phyloP scores from a whole-genome alignment of 1,140 invertebrate species.

The Fragariocoptes setiger region DNA sequence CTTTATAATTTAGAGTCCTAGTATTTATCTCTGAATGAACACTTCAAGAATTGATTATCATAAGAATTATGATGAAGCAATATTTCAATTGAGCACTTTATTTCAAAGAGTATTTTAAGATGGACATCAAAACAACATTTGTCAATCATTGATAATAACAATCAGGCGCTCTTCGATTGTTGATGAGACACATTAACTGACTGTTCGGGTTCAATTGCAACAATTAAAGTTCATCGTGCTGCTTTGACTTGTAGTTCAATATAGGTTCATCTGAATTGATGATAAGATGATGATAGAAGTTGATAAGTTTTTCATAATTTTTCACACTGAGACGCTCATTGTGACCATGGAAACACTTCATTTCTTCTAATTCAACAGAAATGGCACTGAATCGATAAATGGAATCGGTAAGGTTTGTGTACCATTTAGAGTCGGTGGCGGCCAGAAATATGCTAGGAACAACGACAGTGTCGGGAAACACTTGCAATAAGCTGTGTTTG shows the following conservation, averaged over 20 bases:
- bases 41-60: no score
- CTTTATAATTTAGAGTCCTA: no score
- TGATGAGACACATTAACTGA: no score
- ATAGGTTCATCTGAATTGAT: conserved; percentile 17
- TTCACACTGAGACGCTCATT: conserved; percentile 22
- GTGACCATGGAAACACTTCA: conserved; percentile 21
- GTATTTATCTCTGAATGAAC: no score
- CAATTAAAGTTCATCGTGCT: conserved; percentile 8
- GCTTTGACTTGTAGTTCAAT: conserved; percentile 2
- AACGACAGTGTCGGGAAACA: conserved; percentile 19
- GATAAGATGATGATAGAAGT: conserved; percentile 24
- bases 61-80: no score
- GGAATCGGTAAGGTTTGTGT: conserved; percentile 18
- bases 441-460: conserved; percentile 22
- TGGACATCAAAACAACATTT: no score
- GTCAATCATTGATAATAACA: no score
- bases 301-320: conserved; percentile 21
- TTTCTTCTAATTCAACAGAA: conserved; percentile 17
- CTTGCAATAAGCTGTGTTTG: conserved; percentile 19
- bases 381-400: conserved; percentile 23
- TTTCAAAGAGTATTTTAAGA: no score
- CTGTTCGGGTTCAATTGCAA: no score
- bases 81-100: no score
- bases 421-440: conserved; percentile 25
- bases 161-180: no score